These are phyloP conservation scores for Oreocharis arfaki DNA, from an alignment of 2,113 vertebrate genomes.

Conservation along the genomic window DNA sequence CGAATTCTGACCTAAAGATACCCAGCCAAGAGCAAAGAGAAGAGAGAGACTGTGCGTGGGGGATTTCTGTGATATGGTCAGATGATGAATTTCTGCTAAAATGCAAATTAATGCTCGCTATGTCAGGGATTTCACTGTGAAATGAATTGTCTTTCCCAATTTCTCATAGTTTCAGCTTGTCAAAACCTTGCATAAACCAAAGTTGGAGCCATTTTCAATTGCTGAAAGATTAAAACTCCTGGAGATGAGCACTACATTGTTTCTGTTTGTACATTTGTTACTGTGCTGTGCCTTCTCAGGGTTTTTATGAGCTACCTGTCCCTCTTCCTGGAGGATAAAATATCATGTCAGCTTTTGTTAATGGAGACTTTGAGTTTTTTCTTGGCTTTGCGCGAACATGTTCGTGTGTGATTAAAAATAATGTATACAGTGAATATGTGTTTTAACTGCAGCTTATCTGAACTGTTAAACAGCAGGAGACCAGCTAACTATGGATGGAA, in stretches of 20 bases:
- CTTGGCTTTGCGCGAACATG: background rate
- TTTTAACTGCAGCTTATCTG: background rate
- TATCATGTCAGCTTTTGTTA: background rate
- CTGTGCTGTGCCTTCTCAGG: background rate
- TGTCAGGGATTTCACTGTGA: background rate
- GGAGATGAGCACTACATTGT: background rate
- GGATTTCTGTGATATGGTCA: background rate
- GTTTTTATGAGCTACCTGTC: background rate
- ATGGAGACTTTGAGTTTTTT: background rate
- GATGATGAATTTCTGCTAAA: background rate
- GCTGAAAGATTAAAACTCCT: background rate
- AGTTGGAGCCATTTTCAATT: background rate
- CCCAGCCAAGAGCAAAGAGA: background rate
- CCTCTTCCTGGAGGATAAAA: background rate
- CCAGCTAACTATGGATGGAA: background rate
- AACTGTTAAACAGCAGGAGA: background rate
- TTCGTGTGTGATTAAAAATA: background rate
- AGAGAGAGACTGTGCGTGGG: background rate
- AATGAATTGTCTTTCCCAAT: background rate
- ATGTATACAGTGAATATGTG: background rate
- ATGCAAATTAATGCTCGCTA: background rate
- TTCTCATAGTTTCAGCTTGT: background rate
- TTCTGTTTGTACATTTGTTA: background rate
- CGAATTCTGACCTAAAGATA: background rate
- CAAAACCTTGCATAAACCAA: background rate